A percentile compares a stretch with the other conserved stretches of the same genome.
phyloP scores from a whole-genome alignment of 2,888 invertebrate species.

The Frankliniella intonsa region DNA sequence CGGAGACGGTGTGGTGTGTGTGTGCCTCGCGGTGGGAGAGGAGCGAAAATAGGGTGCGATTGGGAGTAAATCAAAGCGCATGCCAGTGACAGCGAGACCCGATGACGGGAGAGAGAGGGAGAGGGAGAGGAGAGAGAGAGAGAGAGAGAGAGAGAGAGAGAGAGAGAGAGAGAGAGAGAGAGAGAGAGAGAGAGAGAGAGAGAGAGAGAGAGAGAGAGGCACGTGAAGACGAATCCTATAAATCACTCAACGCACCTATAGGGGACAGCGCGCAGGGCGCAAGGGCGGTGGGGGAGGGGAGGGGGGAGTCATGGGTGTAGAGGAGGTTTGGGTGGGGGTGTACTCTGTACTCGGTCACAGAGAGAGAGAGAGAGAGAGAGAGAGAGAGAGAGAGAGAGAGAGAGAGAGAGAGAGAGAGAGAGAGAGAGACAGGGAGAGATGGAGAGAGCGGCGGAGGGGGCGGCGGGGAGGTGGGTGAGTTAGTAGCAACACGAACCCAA shows the following conservation, averaged over 20 bases:
- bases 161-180: constrained; percentile 31
- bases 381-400: neutral
- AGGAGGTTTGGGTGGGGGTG: neutral
- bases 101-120: neutral
- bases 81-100: neutral
- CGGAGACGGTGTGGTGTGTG: too few species aligned
- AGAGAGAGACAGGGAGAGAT: neutral
- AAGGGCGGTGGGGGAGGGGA: neutral
- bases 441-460: neutral
- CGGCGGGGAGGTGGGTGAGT: neutral
- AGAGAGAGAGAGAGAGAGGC: constrained; percentile 28
- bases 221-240: neutral
- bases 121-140: constrained; percentile 25
- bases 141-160: constrained; percentile 13
- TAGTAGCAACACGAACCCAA: too few species aligned
- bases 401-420: too few species aligned
- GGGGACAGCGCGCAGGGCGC: neutral
- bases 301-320: neutral
- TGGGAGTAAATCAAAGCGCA: too few species aligned
- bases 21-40: too few species aligned
- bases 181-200: constrained; percentile 29
- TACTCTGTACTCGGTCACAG: neutral
- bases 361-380: neutral
- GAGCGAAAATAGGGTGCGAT: too few species aligned
- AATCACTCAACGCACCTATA: neutral